Conservation (phyloP, 2,113 vertebrate genomes). For the Sakesphorus luctuosus region DNA sequence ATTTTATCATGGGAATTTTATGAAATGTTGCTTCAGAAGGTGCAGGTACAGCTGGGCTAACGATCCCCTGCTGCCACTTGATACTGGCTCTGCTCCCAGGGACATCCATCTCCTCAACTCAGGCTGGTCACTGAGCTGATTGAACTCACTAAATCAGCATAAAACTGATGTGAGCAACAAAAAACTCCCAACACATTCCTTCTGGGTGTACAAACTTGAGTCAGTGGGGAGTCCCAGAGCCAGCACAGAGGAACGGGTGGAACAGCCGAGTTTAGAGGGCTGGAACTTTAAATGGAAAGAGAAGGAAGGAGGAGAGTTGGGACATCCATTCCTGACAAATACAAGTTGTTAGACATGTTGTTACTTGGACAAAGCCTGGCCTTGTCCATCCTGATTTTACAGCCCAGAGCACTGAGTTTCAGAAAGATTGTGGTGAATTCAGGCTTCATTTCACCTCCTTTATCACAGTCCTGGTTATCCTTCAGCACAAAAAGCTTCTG, state of each 20-base stretch:
- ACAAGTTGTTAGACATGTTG: neutral
- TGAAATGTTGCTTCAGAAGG: neutral
- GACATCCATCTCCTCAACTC: neutral
- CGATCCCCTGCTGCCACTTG: neutral
- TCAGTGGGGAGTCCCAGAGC: neutral
- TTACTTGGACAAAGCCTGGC: neutral
- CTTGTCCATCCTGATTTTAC: neutral
- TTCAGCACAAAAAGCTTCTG: neutral
- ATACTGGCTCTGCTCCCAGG: neutral
- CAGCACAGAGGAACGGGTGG: neutral
- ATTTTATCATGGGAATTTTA: neutral
- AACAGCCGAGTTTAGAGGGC: neutral
- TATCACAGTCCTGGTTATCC: neutral
- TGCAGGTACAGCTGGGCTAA: neutral
- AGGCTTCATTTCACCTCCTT: neutral
- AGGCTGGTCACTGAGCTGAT: neutral
- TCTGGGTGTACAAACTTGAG: neutral
- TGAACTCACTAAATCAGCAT: neutral
- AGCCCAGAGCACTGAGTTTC: neutral
- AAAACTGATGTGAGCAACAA: neutral
- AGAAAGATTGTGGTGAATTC: neutral
- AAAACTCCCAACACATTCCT: neutral
- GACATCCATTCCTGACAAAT: neutral
- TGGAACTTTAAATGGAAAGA: neutral
- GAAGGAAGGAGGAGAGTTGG: neutral